Evolutionary conservation across 1,140 invertebrate species (phyloP).

Genomic region (Diuraphis noxia): DNA sequence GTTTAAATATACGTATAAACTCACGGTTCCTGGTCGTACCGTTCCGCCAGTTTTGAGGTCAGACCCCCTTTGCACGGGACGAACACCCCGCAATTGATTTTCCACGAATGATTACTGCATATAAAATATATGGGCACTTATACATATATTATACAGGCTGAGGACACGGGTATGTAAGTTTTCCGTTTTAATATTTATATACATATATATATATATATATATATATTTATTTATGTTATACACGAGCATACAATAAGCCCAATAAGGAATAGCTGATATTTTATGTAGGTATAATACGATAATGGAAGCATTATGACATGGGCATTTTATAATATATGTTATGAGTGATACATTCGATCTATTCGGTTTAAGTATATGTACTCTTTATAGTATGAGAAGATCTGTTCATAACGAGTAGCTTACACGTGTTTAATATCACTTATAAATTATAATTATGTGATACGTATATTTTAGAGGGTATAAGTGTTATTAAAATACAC

Average conservation of each 20-base stretch:
- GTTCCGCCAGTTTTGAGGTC: conserved; percentile 39
- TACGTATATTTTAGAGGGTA: background rate
- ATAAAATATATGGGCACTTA: background rate
- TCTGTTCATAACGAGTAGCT: background rate
- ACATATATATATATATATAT: background rate
- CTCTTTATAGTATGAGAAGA: background rate
- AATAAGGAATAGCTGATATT: no score
- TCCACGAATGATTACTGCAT: background rate
- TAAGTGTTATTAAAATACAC: no score
- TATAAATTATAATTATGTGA: no score
- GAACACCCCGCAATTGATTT: conserved; percentile 38
- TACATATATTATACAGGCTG: conserved; percentile 1
- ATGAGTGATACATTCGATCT: background rate
- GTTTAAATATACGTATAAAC: background rate
- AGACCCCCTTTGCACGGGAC: background rate
- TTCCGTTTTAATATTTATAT: background rate
- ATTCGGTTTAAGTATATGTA: background rate
- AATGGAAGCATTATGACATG: background rate
- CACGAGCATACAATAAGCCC: background rate
- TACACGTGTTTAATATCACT: background rate
- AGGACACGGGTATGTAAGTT: background rate
- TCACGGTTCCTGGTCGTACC: conserved; percentile 39
- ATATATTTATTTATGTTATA: no score
- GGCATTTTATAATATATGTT: background rate
- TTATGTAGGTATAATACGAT: background rate